Percentiles rank a stretch among this genome's conserved stretches.
These are phyloP conservation scores for Thymelicus sylvestris DNA, from an alignment of 2,888 invertebrate genomes.

Conservation along the genomic window DNA sequence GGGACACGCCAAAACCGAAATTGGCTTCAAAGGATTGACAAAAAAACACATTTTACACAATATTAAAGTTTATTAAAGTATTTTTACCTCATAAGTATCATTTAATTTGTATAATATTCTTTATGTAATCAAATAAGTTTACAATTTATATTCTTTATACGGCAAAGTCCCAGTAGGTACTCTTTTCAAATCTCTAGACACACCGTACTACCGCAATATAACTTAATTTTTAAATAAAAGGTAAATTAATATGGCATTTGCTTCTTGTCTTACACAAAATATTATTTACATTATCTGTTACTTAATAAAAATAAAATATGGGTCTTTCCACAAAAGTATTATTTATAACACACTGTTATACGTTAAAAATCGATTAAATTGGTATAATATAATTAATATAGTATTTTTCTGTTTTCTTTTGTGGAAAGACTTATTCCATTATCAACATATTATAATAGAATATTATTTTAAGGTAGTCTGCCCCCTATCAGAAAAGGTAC, in stretches of 20 bases:
- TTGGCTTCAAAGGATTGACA: background rate
- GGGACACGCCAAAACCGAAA: too few relatives aligned
- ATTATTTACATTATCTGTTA: constrained; percentile 37
- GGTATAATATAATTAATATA: background rate
- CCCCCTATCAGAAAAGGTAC: constrained; percentile 9
- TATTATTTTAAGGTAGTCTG: background rate
- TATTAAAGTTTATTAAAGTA: constrained; percentile 28
- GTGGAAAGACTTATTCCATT: constrained; percentile 21
- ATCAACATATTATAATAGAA: constrained; percentile 8
- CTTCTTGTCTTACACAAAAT: constrained; percentile 30
- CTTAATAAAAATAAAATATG: background rate
- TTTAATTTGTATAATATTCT: constrained; percentile 17
- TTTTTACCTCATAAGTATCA: constrained; percentile 22
- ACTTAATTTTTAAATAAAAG: constrained; percentile 36
- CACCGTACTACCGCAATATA: constrained; percentile 14
- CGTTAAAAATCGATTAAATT: background rate
- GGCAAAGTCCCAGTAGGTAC: background rate
- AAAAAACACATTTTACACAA: constrained; percentile 21
- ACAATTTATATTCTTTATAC: constrained; percentile 23
- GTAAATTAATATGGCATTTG: constrained; percentile 78
- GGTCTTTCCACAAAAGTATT: constrained; percentile 18
- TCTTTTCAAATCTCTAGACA: constrained; percentile 13
- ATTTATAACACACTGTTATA: background rate
- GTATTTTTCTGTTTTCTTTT: background rate
- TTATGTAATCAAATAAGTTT: constrained; percentile 12